Conservation (phyloP, 1,140 invertebrate genomes). For the Drosophila willistoni region DNA sequence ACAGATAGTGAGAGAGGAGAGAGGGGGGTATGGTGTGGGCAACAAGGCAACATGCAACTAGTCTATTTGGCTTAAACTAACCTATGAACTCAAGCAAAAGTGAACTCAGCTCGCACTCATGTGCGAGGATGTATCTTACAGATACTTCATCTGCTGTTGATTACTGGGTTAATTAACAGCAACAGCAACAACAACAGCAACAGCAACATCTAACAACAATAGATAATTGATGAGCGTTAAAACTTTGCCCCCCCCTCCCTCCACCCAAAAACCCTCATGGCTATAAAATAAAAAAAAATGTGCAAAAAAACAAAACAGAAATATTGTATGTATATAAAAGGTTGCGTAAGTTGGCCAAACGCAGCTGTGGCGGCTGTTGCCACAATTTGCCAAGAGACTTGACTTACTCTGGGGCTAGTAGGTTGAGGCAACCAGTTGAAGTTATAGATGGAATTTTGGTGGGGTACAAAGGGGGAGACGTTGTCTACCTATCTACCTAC, state of each 20-base stretch:
- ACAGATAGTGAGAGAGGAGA: neutral
- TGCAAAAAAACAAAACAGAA: constrained; percentile 6
- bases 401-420: constrained; percentile 48
- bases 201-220: constrained; percentile 54
- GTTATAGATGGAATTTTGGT: neutral
- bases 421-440: constrained; percentile 25
- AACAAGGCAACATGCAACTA: neutral
- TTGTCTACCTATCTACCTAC: constrained; percentile 16
- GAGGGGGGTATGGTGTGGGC: neutral
- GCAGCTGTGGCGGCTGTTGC: constrained; percentile 39
- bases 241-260: neutral
- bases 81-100: constrained; percentile 43
- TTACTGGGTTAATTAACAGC: constrained; percentile 70
- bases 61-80: constrained; percentile 31
- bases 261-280: constrained; percentile 25
- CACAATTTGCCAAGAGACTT: constrained; percentile 15
- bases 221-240: constrained; percentile 68
- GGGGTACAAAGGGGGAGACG: neutral
- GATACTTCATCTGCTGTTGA: constrained; percentile 29
- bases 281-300: constrained; percentile 25
- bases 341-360: constrained; percentile 58
- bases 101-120: constrained; percentile 8
- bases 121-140: neutral
- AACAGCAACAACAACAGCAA: constrained; percentile 50
- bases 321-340: constrained; percentile 30